Conservation (phyloP, 2,113 vertebrate species). For the Dunckerocampus dactyliophorus region DNA sequence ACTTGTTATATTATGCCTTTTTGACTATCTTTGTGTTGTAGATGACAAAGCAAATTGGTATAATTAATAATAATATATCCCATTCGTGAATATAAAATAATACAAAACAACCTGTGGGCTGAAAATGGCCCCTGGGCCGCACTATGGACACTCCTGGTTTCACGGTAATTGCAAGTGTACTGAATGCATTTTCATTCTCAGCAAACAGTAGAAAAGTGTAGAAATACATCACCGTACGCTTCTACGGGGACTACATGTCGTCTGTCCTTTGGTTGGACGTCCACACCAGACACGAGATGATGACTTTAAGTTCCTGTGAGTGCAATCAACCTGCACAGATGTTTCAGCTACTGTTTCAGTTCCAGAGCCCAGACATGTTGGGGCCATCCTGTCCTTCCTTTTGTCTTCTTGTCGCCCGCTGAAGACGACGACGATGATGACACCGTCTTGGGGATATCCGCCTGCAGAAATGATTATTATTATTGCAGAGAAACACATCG, state of each 20-base stretch:
- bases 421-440: slow-evolving; percentile 63
- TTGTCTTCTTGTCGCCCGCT: slow-evolving; percentile 94
- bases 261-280: background rate
- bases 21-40: too few relatives aligned
- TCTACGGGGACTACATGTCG: background rate
- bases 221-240: background rate
- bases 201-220: too few relatives aligned
- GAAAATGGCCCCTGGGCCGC: too few relatives aligned
- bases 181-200: too few relatives aligned
- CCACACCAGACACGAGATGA: background rate
- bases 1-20: too few relatives aligned
- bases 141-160: too few relatives aligned
- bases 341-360: slow-evolving; percentile 81
- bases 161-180: too few relatives aligned
- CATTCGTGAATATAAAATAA: too few relatives aligned
- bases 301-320: slow-evolving; percentile 7
- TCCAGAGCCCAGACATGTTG: slow-evolving; percentile 99
- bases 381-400: slow-evolving; percentile 98
- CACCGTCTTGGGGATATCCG: slow-evolving; percentile 89
- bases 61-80: too few relatives aligned
- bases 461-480: slow-evolving; percentile 36
- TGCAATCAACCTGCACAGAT: slow-evolving; percentile 3
- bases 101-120: too few relatives aligned
- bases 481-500: background rate
- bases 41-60: too few relatives aligned